phyloP scores from a whole-genome alignment of 2,888 invertebrate species.

The Didymodactylos carnosus region DNA sequence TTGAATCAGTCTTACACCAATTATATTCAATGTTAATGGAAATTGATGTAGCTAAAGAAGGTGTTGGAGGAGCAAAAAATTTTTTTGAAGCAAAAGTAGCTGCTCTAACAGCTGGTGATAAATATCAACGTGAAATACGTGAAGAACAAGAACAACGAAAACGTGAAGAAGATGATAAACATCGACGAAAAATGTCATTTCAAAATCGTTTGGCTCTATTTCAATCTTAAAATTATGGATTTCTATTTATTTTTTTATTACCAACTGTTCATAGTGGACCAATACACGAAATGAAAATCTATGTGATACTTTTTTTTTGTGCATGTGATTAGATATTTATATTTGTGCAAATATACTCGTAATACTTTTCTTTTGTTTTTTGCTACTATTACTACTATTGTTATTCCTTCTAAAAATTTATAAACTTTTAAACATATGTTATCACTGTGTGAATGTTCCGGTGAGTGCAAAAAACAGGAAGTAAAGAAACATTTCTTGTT shows the following conservation, averaged over 20 bases:
- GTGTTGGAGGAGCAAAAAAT: conserved; percentile 76
- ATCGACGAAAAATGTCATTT: not conserved
- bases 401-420: too few relatives aligned
- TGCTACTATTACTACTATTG: too few relatives aligned
- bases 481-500: too few relatives aligned
- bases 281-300: not conserved
- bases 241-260: too few relatives aligned
- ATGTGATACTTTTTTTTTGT: not conserved
- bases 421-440: too few relatives aligned
- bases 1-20: conserved; percentile 55
- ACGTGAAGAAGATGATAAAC: conserved; percentile 4
- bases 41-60: conserved; percentile 76
- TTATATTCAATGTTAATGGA: conserved; percentile 61
- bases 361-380: not conserved
- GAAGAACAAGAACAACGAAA: conserved; percentile 12
- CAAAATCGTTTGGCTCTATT: not conserved
- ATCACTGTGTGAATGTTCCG: too few relatives aligned
- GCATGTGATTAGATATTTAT: not conserved
- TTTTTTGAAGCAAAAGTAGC: conserved; percentile 73
- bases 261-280: not conserved
- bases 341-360: not conserved
- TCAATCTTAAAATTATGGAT: too few relatives aligned
- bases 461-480: too few relatives aligned
- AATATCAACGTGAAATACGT: conserved; percentile 9
- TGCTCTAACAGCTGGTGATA: not conserved